phyloP scores from a whole-genome alignment of 2,113 vertebrate genomes.

The Syrmaticus mikado region DNA sequence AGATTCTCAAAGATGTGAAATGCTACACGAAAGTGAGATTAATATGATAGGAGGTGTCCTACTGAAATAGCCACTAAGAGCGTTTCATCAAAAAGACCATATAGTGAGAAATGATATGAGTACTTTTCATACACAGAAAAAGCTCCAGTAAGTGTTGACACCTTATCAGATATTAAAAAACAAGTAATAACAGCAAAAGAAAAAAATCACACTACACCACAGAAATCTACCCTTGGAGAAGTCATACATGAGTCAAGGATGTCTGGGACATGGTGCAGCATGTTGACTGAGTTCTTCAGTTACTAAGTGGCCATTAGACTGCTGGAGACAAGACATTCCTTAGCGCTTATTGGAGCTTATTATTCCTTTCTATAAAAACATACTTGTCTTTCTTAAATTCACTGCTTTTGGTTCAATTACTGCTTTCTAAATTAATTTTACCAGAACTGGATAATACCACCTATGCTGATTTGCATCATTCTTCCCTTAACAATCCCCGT shows the following conservation, averaged over 20 bases:
- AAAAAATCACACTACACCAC: no score
- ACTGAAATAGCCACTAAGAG: background rate
- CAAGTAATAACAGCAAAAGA: background rate
- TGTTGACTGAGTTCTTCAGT: no score
- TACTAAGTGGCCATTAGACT: background rate
- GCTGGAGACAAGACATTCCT: background rate
- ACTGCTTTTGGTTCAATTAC: background rate
- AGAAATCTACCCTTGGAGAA: background rate
- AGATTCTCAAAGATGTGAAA: background rate
- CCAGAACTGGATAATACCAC: background rate
- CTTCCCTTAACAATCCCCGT: background rate
- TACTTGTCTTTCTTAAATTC: background rate
- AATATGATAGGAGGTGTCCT: background rate
- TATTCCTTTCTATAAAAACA: background rate
- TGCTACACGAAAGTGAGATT: background rate
- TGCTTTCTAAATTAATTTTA: background rate
- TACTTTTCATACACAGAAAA: background rate
- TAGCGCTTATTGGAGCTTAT: background rate
- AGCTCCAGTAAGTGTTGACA: background rate
- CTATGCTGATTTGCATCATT: background rate
- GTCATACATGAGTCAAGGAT: accelerated
- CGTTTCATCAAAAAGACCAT: background rate
- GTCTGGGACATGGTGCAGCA: background rate
- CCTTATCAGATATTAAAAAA: background rate
- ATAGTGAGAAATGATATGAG: background rate